Evolutionary conservation across 2,113 vertebrate species (phyloP).

Genomic region (Pedionomus torquatus): DNA sequence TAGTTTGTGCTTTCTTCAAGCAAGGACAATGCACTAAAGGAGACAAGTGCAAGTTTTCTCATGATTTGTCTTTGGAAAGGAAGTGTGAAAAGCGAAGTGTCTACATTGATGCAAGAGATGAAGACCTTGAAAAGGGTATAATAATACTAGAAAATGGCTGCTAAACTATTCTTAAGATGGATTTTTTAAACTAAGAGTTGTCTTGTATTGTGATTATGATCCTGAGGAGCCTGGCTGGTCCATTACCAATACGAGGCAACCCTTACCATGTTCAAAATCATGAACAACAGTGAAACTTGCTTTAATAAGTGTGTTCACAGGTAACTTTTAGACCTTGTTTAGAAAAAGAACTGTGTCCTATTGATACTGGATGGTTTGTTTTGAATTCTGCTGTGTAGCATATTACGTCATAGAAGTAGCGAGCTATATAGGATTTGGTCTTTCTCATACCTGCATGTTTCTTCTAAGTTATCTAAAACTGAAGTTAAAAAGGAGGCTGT

Average conservation of each 20-base stretch:
- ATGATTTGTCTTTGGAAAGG: conserved; percentile 93
- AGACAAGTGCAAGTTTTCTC: conserved; percentile 99
- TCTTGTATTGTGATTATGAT: neutral
- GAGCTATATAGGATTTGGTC: neutral
- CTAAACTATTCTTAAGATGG: neutral
- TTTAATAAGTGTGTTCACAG: neutral
- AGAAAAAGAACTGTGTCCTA: neutral
- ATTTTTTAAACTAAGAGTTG: neutral
- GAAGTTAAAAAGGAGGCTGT: neutral
- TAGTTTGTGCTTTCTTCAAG: conserved; percentile 98
- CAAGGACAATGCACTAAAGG: conserved; percentile 98
- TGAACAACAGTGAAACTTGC: neutral
- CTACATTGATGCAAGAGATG: conserved; percentile 94
- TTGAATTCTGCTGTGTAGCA: neutral
- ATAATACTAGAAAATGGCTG: neutral
- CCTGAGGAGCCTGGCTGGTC: neutral
- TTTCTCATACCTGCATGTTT: neutral
- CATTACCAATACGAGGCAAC: neutral
- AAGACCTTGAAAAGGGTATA: conserved; percentile 94
- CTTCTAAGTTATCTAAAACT: neutral
- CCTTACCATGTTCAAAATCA: accelerated
- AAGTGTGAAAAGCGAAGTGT: conserved; percentile 96
- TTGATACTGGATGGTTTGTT: accelerated
- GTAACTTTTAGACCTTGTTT: neutral
- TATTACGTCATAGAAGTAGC: neutral